Conservation (phyloP, 2,113 vertebrate genomes). For the Eudyptes chrysolophus region DNA sequence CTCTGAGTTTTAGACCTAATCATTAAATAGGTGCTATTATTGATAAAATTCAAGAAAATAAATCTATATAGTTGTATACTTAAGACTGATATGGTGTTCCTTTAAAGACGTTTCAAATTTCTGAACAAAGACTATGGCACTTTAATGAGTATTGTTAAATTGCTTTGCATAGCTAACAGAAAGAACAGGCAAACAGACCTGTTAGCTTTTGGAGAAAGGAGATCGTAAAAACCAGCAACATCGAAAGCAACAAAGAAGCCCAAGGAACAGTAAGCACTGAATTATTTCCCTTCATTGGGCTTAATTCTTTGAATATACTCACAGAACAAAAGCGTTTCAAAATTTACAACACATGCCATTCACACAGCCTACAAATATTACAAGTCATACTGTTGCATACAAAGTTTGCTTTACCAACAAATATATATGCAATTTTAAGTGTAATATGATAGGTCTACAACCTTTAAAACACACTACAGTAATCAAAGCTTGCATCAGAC, state of each 20-base stretch:
- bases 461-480: neutral
- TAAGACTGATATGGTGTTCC: neutral
- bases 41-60: neutral
- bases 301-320: neutral
- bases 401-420: neutral
- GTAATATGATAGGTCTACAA: neutral
- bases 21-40: neutral
- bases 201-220: neutral
- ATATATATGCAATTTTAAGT: neutral
- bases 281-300: neutral
- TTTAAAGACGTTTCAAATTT: neutral
- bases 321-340: neutral
- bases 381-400: neutral
- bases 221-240: neutral
- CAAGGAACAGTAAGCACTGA: neutral
- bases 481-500: neutral
- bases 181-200: neutral
- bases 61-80: neutral
- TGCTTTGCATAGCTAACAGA: neutral
- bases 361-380: neutral
- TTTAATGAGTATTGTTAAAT: neutral
- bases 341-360: neutral
- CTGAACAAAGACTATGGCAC: neutral
- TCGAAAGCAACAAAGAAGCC: neutral
- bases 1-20: neutral